Evolutionary conservation across 1,140 invertebrate genomes (phyloP), one percentile per base, ranked within the genome.

Genomic region (Diabrotica virgifera): DNA sequence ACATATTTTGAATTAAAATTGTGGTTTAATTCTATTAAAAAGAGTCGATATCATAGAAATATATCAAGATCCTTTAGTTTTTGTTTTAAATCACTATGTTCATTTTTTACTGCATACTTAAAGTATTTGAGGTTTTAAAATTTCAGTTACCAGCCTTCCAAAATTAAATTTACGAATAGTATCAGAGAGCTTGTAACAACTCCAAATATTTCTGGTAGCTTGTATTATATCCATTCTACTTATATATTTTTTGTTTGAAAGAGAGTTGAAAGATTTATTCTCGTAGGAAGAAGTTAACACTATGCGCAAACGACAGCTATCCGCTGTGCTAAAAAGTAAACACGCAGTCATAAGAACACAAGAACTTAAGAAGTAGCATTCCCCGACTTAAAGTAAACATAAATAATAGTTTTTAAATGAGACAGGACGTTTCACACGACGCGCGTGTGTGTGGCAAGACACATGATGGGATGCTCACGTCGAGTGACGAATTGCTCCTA

Each of bases 351-450:
- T 46, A 46, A 46, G 40, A 46, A 46, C 24, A 24, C 24, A 24
- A 24, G 40, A 46, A 46, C 52, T 13, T 46, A 36, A 62, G 60
- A 62, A 62, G 60, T 54, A 54, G 60, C 60, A 62, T 62, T 54
- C 60, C 62, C 68, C 67, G 65, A 71, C 67, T 51, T 59, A 66
- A 73, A 72, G 70, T 70, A 70, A 74, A 75, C 77, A 78, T 77
- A 79, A 79, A 79, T 80, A 79, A 80, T 80, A 78, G 79, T 78
- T 80, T 79, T 80, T 80, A 80, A 80, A 80, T 80, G 79, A 79
- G 79, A 78, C 79, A 75, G 77, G 79, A 78, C 74, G 72, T 76
- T 76, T 76, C 73, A 76, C 75, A 74, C 69, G 69, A 62, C 57
- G 71, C 68, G 73, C 65, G 71, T 69, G 77, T 77, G 77, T 77